Evolutionary conservation across 2,888 invertebrate species (phyloP), one percentile per base, ranked within the genome.

Genomic region (Druceiella hillmani): DNA sequence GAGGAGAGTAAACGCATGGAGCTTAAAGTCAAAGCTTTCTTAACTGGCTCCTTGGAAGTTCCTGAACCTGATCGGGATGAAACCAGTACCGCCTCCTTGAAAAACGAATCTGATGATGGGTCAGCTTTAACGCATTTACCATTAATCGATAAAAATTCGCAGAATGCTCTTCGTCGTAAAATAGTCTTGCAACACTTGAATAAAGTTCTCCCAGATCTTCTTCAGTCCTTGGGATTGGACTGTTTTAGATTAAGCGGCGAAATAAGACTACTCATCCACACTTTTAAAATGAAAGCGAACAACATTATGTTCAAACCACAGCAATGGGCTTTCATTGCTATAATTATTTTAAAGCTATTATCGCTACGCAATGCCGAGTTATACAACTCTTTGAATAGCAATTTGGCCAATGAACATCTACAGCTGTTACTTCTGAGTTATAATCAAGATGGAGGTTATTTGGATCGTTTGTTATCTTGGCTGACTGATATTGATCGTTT

Each of bases 301-400:
- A 87, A 86, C 55, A 79, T 87, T 17, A 74, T 78, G 53, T 83
- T 86, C 52, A 83, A 80, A 56, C 81, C 82, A 1, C 62, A 72
- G 9, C 78, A 84, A 51, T 86, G 85, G 85, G 81, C 72, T 41
- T 61, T 85, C 15, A 76, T 86, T 39, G 75, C 79, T 3, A 63
- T 86, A n/a, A 62, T 85, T 25, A 66, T 86, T 25, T 73, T 86
- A 13, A 78, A 81, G 59, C 64, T 87, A 71, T 46, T 72, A 13
- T 67, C 70, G 2, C 46, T 71, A 1, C 54, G 62, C 39, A 61
- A 70, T 48, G 55, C 51, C 22, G 50, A 58, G 22, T 51, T 71
- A n/a, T 56, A 57, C 15, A 50, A 54, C 33, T 50, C 62, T 27
- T 44, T 71, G 35, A 53, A 55, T 13, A 59, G 62, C 25, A 58